Percentiles rank a stretch among this genome's conserved stretches.
These are phyloP conservation scores for Acleris emargana DNA, from an alignment of 2,888 invertebrate genomes.

Conservation along the genomic window DNA sequence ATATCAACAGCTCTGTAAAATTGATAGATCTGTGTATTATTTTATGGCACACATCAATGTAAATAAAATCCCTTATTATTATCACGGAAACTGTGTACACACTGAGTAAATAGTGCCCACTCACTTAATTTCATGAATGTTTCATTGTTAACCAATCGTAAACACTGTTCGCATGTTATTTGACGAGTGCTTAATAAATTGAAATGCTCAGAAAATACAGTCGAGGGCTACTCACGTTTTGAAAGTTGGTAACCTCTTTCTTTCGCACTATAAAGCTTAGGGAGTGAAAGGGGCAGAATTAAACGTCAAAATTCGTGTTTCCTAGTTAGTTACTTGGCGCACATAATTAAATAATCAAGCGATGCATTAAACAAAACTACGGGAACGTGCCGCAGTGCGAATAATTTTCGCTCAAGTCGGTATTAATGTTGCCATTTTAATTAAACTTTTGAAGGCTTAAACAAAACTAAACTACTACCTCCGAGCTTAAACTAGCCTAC, in stretches of 20 bases:
- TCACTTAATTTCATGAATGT: background rate
- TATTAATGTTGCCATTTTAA: background rate
- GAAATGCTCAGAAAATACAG: conserved; percentile 11
- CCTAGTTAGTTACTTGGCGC: background rate
- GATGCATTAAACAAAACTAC: conserved; percentile 31
- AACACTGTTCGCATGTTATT: background rate
- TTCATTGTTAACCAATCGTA: conserved; percentile 4
- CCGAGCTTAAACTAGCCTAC: too few species aligned
- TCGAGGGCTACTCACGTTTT: conserved; percentile 3
- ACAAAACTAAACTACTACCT: background rate
- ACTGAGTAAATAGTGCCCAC: background rate
- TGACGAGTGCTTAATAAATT: conserved; percentile 10
- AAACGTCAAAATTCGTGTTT: background rate
- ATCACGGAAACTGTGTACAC: too few species aligned
- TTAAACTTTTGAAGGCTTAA: background rate
- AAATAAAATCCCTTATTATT: too few species aligned
- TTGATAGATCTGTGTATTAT: too few species aligned
- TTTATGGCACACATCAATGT: too few species aligned
- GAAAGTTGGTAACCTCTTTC: background rate
- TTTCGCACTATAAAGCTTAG: background rate
- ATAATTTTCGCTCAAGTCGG: background rate
- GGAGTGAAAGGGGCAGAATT: background rate
- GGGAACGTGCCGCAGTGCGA: conserved; percentile 1
- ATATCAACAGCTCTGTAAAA: too few species aligned
- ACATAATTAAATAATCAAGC: conserved; percentile 32